phyloP scores from a whole-genome alignment of 2,888 invertebrate species.

The Podabrus alpinus region DNA sequence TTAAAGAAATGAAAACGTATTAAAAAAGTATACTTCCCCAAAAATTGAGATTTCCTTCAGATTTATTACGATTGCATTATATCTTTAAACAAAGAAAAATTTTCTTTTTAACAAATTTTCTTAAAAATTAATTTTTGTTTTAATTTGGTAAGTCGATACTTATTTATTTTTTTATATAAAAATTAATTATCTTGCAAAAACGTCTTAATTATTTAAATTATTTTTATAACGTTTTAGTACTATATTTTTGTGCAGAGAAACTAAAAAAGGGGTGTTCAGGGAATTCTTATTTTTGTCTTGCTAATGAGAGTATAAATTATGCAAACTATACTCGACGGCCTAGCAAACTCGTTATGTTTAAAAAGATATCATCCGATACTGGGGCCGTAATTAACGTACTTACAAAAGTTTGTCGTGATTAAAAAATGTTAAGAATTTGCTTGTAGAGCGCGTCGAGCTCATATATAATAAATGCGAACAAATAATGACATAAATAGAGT shows the following conservation, averaged over 20 bases:
- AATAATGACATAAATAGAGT: slow-evolving; percentile 29
- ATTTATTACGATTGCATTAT: slow-evolving; percentile 22
- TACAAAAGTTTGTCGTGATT: slow-evolving; percentile 41
- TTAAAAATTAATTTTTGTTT: neutral
- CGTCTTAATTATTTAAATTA: neutral
- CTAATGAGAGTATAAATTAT: slow-evolving; percentile 47
- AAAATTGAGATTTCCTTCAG: slow-evolving; percentile 35
- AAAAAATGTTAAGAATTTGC: slow-evolving; percentile 30
- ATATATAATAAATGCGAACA: slow-evolving; percentile 24
- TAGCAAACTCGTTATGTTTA: slow-evolving; percentile 43
- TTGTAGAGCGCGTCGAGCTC: slow-evolving; percentile 12
- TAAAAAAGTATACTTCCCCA: slow-evolving; percentile 38
- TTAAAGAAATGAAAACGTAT: slow-evolving; percentile 51
- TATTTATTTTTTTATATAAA: neutral
- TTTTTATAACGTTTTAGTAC: neutral
- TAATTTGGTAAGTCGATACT: neutral
- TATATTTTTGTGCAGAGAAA: neutral
- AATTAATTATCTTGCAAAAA: neutral
- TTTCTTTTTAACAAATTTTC: neutral
- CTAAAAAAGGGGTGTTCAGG: slow-evolving; percentile 17
- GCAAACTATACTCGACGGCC: slow-evolving; percentile 35
- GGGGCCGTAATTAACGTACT: slow-evolving; percentile 47
- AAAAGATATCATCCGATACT: slow-evolving; percentile 50
- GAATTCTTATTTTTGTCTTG: slow-evolving; percentile 37
- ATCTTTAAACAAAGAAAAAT: neutral